Conservation (phyloP, 2,888 invertebrate species). For the Tetrapedia diversipes region DNA sequence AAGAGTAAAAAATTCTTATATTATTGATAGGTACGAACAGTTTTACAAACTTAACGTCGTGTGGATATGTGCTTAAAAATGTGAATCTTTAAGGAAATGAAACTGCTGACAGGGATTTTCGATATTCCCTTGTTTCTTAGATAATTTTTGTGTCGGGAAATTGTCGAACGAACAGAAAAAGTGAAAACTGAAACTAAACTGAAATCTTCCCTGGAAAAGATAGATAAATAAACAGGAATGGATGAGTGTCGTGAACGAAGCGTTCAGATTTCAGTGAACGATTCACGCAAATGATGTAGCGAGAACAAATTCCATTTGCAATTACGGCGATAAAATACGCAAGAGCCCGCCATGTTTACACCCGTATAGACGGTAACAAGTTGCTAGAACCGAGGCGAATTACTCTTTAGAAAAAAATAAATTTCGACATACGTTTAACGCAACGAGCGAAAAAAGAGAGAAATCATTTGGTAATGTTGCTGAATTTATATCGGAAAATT, state of each 20-base stretch:
- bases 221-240: too few relatives aligned
- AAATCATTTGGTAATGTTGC: background rate
- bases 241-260: slow-evolving; percentile 9
- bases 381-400: slow-evolving; percentile 8
- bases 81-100: too few relatives aligned
- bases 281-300: slow-evolving; percentile 9
- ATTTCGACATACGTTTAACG: background rate
- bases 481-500: background rate
- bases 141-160: too few relatives aligned
- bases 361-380: slow-evolving; percentile 30
- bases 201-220: too few relatives aligned
- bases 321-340: slow-evolving; percentile 29
- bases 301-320: slow-evolving; percentile 41
- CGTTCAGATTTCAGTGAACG: slow-evolving; percentile 32
- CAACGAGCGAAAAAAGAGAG: background rate
- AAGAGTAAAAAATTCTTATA: too few relatives aligned
- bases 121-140: too few relatives aligned
- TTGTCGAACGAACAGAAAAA: too few relatives aligned
- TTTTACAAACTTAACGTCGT: too few relatives aligned
- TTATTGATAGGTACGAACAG: too few relatives aligned
- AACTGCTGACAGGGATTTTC: too few relatives aligned
- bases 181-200: too few relatives aligned
- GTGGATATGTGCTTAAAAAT: too few relatives aligned
- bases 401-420: slow-evolving; percentile 2
- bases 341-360: slow-evolving; percentile 29